Evolutionary conservation across 64 coral and sea anemone species (phyloP), one percentile per base, ranked within the genome.

Genomic region (Hydrozoanthus tunicans): DNA sequence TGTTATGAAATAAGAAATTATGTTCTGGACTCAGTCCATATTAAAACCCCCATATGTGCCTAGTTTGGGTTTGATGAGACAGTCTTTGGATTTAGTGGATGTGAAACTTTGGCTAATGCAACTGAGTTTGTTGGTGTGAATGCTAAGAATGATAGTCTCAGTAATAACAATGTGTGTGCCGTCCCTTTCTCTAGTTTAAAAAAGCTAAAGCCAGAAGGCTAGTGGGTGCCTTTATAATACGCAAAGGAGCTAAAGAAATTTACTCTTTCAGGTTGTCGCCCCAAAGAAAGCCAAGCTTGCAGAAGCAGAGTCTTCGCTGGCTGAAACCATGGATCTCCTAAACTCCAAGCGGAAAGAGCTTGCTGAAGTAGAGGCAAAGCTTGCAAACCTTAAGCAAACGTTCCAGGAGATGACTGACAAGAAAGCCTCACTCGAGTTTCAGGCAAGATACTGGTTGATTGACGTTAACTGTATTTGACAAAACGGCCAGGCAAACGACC

Each of bases 391-490:
- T 13, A 99, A 99, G 73, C 82, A 89, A 4, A 93, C 90, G n/a
- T 99, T 99, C 86, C 94, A 95, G 13, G 97, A 99, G 75, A 99
- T 95, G 90, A 99, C 97, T 13, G 97, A 99, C 5, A 99, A 99
- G 62, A 99, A 99, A 60, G 92, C 93, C 58, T 90, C 95, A 10
- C 86, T 99, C 0, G 97, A 99, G 61, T 99, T 99, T 59, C 97
- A 99, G 92, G 97, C 92, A 81, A 57, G 20, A 32, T 7, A 32
- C 13, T 60, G 25, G 14, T 3, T 52, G 53, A 32, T 51, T 51
- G 72, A 76, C 3, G 15, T 71, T 71, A 71, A 17, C 9, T 71
- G 8, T 7, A 3, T 4, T 20, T 15, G 68, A 71, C 20, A 24
- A 15, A 71, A 5, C 1, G 1, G 60, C 11, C 60, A 62, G 60